phyloP scores from a whole-genome alignment of 2,113 vertebrate genomes.

The Gnathonemus longibarbis region DNA sequence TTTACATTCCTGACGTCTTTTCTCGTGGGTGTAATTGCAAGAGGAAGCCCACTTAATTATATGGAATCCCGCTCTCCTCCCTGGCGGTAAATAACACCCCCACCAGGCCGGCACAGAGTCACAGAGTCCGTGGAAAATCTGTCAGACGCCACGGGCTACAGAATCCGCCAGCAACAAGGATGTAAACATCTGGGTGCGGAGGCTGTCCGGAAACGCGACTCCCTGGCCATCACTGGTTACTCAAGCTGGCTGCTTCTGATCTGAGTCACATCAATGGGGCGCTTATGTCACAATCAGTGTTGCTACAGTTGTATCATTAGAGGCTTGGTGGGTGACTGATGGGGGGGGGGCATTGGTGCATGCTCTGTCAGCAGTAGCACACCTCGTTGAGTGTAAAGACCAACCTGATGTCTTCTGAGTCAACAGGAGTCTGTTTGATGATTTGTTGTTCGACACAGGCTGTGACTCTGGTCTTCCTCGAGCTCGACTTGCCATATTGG shows the following conservation, averaged over 20 bases:
- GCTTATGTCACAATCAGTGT: constrained; percentile 25
- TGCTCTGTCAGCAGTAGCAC: neutral
- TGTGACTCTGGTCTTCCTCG: constrained; percentile 32
- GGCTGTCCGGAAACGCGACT: neutral
- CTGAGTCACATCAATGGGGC: constrained; percentile 17
- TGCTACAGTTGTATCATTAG: neutral
- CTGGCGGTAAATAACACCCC: constrained; percentile 41
- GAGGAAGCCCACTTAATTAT: neutral
- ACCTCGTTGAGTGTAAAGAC: constrained; percentile 1
- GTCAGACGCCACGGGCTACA: constrained; percentile 32
- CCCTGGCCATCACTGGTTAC: neutral
- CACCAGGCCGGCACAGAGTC: constrained; percentile 31
- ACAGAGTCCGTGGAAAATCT: constrained; percentile 33
- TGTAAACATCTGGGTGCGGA: constrained; percentile 23
- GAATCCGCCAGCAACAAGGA: constrained; percentile 38
- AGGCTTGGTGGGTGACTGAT: neutral
- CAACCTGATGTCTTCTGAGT: neutral
- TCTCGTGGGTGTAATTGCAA: neutral
- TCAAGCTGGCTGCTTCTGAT: constrained; percentile 18
- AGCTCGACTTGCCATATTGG: constrained; percentile 40
- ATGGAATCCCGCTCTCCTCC: constrained; percentile 14
- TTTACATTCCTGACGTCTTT: neutral
- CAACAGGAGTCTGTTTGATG: neutral
- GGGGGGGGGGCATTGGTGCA: neutral
- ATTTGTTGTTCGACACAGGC: neutral